Conservation (phyloP, 2,888 invertebrate species). For the Caenorhabditis afra region DNA sequence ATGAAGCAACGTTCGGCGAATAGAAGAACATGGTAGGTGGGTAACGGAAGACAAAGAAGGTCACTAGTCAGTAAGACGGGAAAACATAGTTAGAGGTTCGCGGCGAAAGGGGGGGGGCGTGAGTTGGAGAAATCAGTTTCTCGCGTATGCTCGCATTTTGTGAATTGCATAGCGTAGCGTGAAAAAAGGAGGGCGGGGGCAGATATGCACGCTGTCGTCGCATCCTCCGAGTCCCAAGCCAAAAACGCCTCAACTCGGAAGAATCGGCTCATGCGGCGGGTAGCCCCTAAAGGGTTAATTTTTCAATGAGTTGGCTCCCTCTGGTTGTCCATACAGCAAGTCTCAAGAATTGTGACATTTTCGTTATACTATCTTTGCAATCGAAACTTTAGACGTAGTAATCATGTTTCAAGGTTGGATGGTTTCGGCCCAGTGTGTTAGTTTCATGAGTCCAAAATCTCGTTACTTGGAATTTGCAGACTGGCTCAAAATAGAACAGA, state of each 20-base stretch:
- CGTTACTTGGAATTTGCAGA: not conserved
- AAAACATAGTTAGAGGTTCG: slow-evolving; percentile 45
- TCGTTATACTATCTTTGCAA: too few species aligned
- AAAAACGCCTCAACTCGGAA: slow-evolving; percentile 47
- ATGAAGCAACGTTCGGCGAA: slow-evolving; percentile 71
- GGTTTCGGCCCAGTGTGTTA: not conserved
- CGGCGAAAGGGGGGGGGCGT: not conserved
- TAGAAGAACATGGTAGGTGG: slow-evolving; percentile 74
- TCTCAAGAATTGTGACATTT: too few species aligned
- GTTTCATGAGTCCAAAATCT: too few species aligned
- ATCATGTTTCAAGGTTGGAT: slow-evolving; percentile 3
- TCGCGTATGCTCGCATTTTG: slow-evolving; percentile 53
- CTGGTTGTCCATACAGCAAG: not conserved
- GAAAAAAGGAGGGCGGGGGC: slow-evolving; percentile 54
- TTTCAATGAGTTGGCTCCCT: slow-evolving; percentile 45
- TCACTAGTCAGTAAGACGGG: not conserved
- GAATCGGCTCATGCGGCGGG: slow-evolving; percentile 17
- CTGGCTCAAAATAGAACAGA: slow-evolving; percentile 7
- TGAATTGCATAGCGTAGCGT: slow-evolving; percentile 59
- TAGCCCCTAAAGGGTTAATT: slow-evolving; percentile 35
- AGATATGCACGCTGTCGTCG: slow-evolving; percentile 52
- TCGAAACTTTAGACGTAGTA: not conserved
- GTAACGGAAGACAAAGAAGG: too few species aligned
- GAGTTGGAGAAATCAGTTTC: slow-evolving; percentile 55
- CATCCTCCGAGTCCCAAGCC: slow-evolving; percentile 24